Evolutionary conservation across 2,888 invertebrate species (phyloP).

Genomic region (Mimumesa dahlbomi): DNA sequence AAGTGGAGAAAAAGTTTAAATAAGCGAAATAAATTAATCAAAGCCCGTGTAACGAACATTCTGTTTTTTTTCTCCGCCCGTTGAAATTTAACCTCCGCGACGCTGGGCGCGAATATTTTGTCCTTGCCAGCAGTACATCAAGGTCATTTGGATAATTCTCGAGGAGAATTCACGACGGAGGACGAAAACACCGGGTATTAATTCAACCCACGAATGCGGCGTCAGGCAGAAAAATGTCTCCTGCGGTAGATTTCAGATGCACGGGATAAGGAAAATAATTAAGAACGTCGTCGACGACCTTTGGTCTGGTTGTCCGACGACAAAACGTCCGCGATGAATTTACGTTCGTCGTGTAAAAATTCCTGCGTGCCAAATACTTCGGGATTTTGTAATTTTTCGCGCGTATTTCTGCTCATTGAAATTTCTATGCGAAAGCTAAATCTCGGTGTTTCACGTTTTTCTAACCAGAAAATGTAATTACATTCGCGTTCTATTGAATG

Average conservation of each 20-base stretch:
- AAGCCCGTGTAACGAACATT: slow-evolving; percentile 1
- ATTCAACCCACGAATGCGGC: slow-evolving; percentile 40
- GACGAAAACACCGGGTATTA: slow-evolving; percentile 40
- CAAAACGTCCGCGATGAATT: not conserved
- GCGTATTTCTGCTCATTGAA: too few species aligned
- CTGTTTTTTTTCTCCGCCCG: slow-evolving; percentile 8
- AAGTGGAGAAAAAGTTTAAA: not conserved
- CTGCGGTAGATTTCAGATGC: slow-evolving; percentile 15
- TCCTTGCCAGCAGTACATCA: slow-evolving; percentile 7
- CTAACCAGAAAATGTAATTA: too few species aligned
- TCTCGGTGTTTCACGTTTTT: too few species aligned
- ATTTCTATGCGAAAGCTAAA: too few species aligned
- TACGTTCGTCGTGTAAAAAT: too few species aligned
- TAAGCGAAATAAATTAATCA: slow-evolving; percentile 16
- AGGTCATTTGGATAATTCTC: slow-evolving; percentile 20
- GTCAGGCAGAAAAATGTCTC: slow-evolving; percentile 47
- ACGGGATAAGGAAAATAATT: slow-evolving; percentile 48
- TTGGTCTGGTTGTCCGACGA: slow-evolving; percentile 7
- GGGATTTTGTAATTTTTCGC: too few species aligned
- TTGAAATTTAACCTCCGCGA: slow-evolving; percentile 11
- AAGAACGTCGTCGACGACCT: slow-evolving; percentile 46
- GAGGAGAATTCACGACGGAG: slow-evolving; percentile 12
- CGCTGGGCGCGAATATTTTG: slow-evolving; percentile 27
- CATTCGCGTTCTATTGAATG: too few species aligned
- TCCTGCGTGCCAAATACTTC: too few species aligned